Percentiles rank a stretch among this genome's conserved stretches.
phyloP scores from a whole-genome alignment of 2,797 vertebrate genomes.

The Calcarius lapponicus region DNA sequence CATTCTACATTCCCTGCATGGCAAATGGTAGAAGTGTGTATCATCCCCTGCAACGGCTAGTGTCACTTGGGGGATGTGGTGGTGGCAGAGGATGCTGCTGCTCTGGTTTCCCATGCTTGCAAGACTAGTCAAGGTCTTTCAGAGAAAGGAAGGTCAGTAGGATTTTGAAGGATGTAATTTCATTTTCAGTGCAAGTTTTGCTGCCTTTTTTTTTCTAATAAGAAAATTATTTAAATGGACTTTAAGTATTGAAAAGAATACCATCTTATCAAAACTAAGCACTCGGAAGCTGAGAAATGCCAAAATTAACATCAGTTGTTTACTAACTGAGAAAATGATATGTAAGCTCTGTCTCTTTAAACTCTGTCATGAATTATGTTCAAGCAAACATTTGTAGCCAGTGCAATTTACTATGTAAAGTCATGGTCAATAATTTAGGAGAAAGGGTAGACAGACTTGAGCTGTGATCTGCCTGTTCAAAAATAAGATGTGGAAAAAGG shows the following conservation, averaged over 20 bases:
- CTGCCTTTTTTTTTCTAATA: not conserved
- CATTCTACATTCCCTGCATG: not conserved
- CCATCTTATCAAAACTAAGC: conserved; percentile 39
- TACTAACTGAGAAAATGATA: conserved; percentile 51
- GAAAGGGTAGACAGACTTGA: conserved; percentile 42
- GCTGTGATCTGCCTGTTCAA: conserved; percentile 40
- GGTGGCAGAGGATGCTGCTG: not conserved
- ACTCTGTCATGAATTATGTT: conserved; percentile 53
- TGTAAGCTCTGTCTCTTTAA: conserved; percentile 54
- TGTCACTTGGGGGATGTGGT: not conserved
- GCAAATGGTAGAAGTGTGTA: not conserved
- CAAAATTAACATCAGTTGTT: conserved; percentile 57
- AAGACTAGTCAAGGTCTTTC: not conserved
- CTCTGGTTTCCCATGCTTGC: not conserved
- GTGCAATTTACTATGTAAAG: conserved; percentile 59
- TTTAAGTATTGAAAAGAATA: not conserved
- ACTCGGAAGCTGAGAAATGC: not conserved
- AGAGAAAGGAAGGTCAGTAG: not conserved
- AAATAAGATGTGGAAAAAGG: not conserved
- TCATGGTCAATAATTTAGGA: conserved; percentile 60
- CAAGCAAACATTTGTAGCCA: conserved; percentile 55
- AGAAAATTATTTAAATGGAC: not conserved
- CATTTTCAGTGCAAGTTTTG: not conserved
- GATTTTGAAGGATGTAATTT: not conserved
- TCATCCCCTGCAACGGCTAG: not conserved